A percentile compares a stretch with the other conserved stretches of the same genome.
phyloP scores from a whole-genome alignment of 2,113 vertebrate species.

The Cyprinodon brontotheroides region DNA sequence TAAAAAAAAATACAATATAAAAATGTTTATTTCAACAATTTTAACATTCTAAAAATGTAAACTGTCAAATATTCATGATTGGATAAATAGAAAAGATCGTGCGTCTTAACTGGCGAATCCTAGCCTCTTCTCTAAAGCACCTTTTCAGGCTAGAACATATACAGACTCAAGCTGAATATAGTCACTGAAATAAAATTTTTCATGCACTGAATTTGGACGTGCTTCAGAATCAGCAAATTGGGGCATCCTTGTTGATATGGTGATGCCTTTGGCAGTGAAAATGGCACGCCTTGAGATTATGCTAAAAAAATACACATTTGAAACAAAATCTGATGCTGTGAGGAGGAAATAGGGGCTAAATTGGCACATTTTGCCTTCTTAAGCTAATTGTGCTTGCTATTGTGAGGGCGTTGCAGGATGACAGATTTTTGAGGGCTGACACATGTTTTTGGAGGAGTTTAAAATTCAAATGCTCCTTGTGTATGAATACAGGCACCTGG shows the following conservation, averaged over 20 bases:
- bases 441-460: constrained; percentile 71
- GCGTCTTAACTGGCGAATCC: not conserved
- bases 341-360: constrained; percentile 69
- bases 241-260: constrained; percentile 60
- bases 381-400: constrained; percentile 67
- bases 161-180: constrained; percentile 47
- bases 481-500: constrained; percentile 72
- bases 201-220: constrained; percentile 47
- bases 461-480: constrained; percentile 70
- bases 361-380: constrained; percentile 68
- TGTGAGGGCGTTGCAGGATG: constrained; percentile 63
- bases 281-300: constrained; percentile 66
- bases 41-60: not conserved
- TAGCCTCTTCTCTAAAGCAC: not conserved
- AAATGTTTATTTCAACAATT: not conserved
- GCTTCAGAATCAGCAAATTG: constrained; percentile 64
- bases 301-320: constrained; percentile 65
- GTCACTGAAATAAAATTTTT: constrained; percentile 47
- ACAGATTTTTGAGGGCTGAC: constrained; percentile 67
- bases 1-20: no score
- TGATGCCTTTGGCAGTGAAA: constrained; percentile 59
- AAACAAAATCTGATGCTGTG: constrained; percentile 50
- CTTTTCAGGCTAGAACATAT: not conserved
- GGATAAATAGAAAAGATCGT: not conserved
- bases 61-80: not conserved